Percentiles rank a stretch among this genome's conserved stretches.
Conservation (phyloP, 2,888 invertebrate species). For the Erebia ligea region DNA sequence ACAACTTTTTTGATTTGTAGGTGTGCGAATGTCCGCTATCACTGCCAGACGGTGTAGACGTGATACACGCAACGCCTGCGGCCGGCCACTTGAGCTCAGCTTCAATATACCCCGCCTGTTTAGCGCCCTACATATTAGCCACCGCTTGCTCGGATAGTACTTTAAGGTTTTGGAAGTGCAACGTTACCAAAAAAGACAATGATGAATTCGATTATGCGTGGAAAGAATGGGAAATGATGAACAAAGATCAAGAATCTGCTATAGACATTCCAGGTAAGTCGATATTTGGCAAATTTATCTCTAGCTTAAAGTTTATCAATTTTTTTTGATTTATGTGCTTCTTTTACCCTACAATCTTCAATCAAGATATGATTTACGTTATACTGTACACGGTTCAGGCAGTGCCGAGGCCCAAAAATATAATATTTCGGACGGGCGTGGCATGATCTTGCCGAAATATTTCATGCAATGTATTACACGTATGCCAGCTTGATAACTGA, state of each 20-base stretch:
- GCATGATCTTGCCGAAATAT: too few relatives aligned
- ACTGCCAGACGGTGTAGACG: conserved; percentile 94
- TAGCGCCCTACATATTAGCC: conserved; percentile 97
- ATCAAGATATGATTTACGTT: too few relatives aligned
- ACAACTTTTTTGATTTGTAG: conserved; percentile 55
- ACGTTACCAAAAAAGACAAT: conserved; percentile 81
- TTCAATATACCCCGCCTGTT: conserved; percentile 99
- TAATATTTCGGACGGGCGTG: too few relatives aligned
- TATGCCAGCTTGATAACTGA: too few relatives aligned
- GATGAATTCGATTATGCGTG: conserved; percentile 86
- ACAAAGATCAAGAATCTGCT: conserved; percentile 85
- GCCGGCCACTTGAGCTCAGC: conserved; percentile 99
- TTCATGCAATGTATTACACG: too few relatives aligned
- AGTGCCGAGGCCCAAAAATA: too few relatives aligned
- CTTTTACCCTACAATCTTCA: too few relatives aligned
- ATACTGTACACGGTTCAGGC: too few relatives aligned
- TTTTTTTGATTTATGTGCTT: too few relatives aligned
- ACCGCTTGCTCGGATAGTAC: conserved; percentile 98
- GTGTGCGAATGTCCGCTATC: conserved; percentile 94
- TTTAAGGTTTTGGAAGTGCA: conserved; percentile 93
- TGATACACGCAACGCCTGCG: conserved; percentile 96
- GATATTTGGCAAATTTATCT: background rate
- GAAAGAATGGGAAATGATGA: conserved; percentile 95
- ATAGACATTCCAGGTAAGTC: conserved; percentile 88
- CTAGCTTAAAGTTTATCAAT: too few relatives aligned